Evolutionary conservation across 2,113 vertebrate genomes (phyloP).

Genomic region (Ploceus nigricollis): DNA sequence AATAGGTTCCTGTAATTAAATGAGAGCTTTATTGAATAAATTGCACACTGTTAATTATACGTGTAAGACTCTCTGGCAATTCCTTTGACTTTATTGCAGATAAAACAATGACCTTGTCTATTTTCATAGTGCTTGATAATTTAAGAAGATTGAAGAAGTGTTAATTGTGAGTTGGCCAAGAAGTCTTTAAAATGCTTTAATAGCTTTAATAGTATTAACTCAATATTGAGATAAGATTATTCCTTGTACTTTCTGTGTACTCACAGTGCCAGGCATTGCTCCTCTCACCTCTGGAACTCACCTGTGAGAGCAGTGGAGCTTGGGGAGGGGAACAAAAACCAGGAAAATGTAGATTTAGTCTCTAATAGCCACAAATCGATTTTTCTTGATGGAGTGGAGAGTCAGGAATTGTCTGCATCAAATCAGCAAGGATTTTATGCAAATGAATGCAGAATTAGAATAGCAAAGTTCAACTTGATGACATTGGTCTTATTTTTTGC

Average conservation of each 20-base stretch:
- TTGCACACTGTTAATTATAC: slow-evolving; percentile 29
- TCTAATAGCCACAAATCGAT: not conserved
- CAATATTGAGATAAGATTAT: not conserved
- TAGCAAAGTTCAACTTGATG: not conserved
- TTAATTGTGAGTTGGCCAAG: not conserved
- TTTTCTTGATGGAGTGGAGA: not conserved
- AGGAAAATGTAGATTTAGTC: not conserved
- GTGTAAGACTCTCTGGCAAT: not conserved
- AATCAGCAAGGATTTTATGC: not conserved
- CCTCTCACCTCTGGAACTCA: not conserved
- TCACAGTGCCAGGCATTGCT: not conserved
- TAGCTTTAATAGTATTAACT: not conserved
- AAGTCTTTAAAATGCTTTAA: not conserved
- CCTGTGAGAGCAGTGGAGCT: not conserved
- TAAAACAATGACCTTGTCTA: slow-evolving; percentile 39
- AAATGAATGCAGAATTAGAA: slow-evolving; percentile 1
- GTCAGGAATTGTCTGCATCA: not conserved
- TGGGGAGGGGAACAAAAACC: not conserved
- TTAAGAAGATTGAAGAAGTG: not conserved
- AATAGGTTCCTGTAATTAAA: slow-evolving; percentile 43
- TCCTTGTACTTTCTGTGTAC: not conserved
- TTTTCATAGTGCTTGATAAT: slow-evolving; percentile 6
- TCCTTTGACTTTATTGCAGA: slow-evolving; percentile 35
- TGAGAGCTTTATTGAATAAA: slow-evolving; percentile 52
- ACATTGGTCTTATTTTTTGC: not conserved